A percentile compares a stretch with the other conserved stretches of the same genome.
Conservation (phyloP, 1,140 invertebrate genomes). For the Ladona fulva region DNA sequence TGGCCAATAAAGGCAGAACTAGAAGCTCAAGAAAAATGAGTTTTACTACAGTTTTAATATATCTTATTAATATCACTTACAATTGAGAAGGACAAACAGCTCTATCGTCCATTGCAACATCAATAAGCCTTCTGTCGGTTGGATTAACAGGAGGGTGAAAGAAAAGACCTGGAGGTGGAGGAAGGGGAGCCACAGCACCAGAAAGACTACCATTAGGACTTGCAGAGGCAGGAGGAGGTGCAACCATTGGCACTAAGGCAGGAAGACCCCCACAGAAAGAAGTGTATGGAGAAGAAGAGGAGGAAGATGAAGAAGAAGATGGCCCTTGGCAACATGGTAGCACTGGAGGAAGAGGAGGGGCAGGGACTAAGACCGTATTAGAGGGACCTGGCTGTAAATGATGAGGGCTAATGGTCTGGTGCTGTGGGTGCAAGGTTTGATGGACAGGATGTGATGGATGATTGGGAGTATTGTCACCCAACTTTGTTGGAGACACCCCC, state of each 20-base stretch:
- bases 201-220: constrained; percentile 8
- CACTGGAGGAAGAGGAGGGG: neutral
- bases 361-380: neutral
- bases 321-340: neutral
- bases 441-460: neutral
- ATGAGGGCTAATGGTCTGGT: neutral
- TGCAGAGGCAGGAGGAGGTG: neutral
- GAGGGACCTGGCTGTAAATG: neutral
- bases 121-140: constrained; percentile 39
- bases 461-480: constrained; percentile 17
- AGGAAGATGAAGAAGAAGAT: neutral
- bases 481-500: constrained; percentile 50
- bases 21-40: too few relatives aligned
- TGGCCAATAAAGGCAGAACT: neutral
- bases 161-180: constrained; percentile 40
- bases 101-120: constrained; percentile 36
- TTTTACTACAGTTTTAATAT: neutral
- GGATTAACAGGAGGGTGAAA: constrained; percentile 36
- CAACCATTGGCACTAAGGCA: neutral
- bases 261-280: neutral
- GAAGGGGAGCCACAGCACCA: neutral
- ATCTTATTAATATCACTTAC: constrained; percentile 31
- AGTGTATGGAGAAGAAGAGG: neutral
- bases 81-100: constrained; percentile 38
- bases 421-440: neutral